Conservation (phyloP, 2,797 vertebrate species). For the Pseudochromis fuscus region DNA sequence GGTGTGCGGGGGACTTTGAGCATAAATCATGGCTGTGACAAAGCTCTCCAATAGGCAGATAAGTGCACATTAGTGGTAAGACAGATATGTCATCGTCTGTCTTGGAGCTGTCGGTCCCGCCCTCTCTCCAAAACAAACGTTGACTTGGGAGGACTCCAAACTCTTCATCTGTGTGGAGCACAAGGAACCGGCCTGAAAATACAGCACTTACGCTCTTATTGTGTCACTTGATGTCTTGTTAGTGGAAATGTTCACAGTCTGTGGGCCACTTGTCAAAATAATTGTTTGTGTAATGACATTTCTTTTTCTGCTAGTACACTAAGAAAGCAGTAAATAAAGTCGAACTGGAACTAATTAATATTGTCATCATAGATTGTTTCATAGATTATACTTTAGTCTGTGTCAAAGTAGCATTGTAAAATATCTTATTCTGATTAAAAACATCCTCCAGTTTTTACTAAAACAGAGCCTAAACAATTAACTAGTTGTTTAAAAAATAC, state of each 20-base stretch:
- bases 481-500: too few relatives aligned
- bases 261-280: constrained; percentile 32
- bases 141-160: constrained; percentile 65
- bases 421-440: neutral
- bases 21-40: constrained; percentile 83
- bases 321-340: neutral
- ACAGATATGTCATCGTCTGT: constrained; percentile 81
- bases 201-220: constrained; percentile 18
- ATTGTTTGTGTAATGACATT: constrained; percentile 1
- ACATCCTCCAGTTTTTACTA: neutral
- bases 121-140: constrained; percentile 51
- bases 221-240: constrained; percentile 14
- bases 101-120: constrained; percentile 53
- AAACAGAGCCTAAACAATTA: neutral
- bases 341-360: neutral
- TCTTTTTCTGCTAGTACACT: neutral
- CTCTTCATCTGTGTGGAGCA: constrained; percentile 39
- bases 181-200: constrained; percentile 24
- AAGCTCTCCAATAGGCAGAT: constrained; percentile 83
- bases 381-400: neutral
- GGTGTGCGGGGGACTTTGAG: constrained; percentile 62
- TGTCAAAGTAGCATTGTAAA: neutral
- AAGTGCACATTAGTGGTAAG: constrained; percentile 83
- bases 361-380: neutral
- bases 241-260: constrained; percentile 33